Base-by-base conservation (phyloP, 1,140 invertebrate genomes). In the Nasonia vitripennis region DNA sequence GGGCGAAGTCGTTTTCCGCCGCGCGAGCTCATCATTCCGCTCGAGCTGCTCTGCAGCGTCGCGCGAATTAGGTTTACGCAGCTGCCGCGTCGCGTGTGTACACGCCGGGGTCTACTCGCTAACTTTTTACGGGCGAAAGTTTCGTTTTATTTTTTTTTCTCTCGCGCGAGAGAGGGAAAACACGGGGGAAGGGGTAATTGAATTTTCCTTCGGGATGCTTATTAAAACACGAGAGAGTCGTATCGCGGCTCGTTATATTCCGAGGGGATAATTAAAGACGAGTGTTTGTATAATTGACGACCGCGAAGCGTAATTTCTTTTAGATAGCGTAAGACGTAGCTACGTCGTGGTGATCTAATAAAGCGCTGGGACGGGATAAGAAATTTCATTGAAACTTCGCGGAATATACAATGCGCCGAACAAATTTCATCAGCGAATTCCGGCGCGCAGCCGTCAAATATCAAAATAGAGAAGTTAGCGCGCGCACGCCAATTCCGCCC, bases 1-100 rank as follows among this genome's bases (percentile, higher is more conserved):
- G 73, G 20, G 34, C 37, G 23, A 2, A 11, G 9, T 84, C 82
- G 75, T 84, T 84, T 84, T 78, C 82, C 82, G 82, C 37, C 27
- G 55, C 51, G 31, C 67, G n/a, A 70, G 20, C 78, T 84, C 75
- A 84, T 85, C 77, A 85, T 74, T 85, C 82, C 82, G 82, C 75
- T 78, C 62, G 82, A 83, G 74, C 20, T 23, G 45, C 71, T 48
- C 51, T 23, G 81, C 68, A n/a, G 73, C 23, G 81, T 68, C n/a
- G 51, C 74, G 73, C 73, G 81, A 83, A 77, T 78, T 83, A 83
- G 74, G 81, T 48, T 73, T 37, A 17, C 27, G 55, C 20, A 45
- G 41, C 41, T 45, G 55, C 55, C 6, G 4, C 6, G 4, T 55
- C 5, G 55, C 17, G 17, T 62, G 55, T n/a, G 9, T 62, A 20